A percentile compares a stretch with the other conserved stretches of the same genome.
These are phyloP conservation scores for Platyscelio sp. DNA, from an alignment of 2,888 invertebrate genomes.

Conservation along the genomic window DNA sequence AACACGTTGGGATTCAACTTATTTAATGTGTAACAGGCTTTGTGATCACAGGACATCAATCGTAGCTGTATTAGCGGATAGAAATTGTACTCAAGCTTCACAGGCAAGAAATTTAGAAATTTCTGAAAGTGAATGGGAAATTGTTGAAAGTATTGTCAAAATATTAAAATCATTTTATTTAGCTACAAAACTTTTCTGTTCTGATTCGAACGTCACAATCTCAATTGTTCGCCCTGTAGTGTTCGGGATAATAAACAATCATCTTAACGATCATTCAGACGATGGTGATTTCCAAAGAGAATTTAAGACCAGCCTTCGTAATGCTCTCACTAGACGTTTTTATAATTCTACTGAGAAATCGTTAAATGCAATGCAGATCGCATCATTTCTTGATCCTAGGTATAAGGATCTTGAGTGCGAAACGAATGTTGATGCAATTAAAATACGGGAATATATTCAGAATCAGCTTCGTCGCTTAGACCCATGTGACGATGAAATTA, in stretches of 20 bases:
- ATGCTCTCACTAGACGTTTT: neutral
- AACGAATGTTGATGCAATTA: neutral
- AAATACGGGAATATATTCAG: conserved; percentile 10
- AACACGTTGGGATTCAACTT: conserved; percentile 11
- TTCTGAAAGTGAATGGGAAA: neutral
- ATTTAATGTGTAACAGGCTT: neutral
- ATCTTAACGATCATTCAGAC: neutral
- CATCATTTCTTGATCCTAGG: conserved; percentile 22
- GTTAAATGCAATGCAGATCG: neutral
- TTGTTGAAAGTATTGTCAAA: neutral
- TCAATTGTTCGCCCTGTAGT: neutral
- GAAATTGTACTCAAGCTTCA: neutral
- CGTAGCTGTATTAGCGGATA: neutral
- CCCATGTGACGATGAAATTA: neutral
- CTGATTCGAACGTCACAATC: neutral
- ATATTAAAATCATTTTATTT: neutral
- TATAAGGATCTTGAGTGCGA: conserved; percentile 8
- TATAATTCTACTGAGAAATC: neutral
- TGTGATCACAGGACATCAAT: neutral
- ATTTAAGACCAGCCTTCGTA: neutral
- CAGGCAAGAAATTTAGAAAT: neutral
- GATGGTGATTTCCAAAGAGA: neutral
- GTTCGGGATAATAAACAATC: neutral
- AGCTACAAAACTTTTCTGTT: conserved; percentile 1
- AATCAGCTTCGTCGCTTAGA: neutral